Evolutionary conservation across 2,113 vertebrate species (phyloP).

Genomic region (Rhipidura dahli): DNA sequence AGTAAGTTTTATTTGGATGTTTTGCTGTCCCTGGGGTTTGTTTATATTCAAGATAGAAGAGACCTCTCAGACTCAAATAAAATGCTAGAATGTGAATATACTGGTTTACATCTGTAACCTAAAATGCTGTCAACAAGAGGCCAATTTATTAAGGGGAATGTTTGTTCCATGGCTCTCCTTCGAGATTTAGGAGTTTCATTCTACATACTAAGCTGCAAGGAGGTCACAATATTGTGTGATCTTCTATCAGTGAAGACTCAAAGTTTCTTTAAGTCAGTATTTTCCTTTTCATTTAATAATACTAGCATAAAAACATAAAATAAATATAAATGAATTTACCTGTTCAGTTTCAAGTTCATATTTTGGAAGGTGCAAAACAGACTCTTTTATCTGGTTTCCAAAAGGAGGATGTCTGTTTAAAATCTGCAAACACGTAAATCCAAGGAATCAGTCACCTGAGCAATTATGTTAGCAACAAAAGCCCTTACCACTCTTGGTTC

Average conservation of each 20-base stretch:
- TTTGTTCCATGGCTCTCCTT: not conserved
- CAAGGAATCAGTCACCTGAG: not conserved
- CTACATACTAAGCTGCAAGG: not conserved
- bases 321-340: conserved; percentile 8
- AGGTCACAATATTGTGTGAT: not conserved
- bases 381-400: conserved; percentile 96
- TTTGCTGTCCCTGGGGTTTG: not conserved
- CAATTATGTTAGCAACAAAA: not conserved
- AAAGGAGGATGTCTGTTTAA: conserved; percentile 96
- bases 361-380: conserved; percentile 87
- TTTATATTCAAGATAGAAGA: not conserved
- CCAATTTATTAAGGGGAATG: not conserved
- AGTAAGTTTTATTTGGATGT: not conserved
- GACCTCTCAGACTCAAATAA: not conserved
- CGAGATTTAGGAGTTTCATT: not conserved
- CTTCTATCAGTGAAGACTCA: not conserved
- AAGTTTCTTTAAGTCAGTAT: not conserved
- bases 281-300: not conserved
- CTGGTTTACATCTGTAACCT: not conserved
- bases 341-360: conserved; percentile 81
- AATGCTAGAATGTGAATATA: not conserved
- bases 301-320: conserved; percentile 67
- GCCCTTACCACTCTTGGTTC: not conserved
- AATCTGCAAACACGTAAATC: conserved; percentile 78
- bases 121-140: not conserved